phyloP scores from a whole-genome alignment of 2,797 vertebrate genomes.

The Sebastes paucispinis region DNA sequence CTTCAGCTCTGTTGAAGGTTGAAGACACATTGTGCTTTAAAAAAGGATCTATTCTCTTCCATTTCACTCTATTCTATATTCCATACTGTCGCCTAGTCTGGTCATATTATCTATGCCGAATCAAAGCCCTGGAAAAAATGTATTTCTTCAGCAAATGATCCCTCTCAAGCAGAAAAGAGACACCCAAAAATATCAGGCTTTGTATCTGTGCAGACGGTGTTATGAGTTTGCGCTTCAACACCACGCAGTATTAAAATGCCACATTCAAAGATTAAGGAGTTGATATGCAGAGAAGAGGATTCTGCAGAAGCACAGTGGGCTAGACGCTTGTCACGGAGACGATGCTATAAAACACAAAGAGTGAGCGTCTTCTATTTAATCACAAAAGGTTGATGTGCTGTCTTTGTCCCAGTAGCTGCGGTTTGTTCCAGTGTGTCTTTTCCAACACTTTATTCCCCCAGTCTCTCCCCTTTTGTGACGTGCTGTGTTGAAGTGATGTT shows the following conservation, averaged over 20 bases:
- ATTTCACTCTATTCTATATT: conserved; percentile 22
- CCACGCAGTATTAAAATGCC: conserved; percentile 52
- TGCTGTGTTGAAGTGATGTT: conserved; percentile 52
- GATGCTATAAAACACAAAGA: conserved; percentile 36
- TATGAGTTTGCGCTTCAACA: conserved; percentile 50
- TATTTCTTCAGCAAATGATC: conserved; percentile 46
- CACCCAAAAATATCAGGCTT: conserved; percentile 47
- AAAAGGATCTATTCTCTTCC: conserved; percentile 24
- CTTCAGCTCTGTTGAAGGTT: conserved; percentile 41
- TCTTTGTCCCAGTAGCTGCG: conserved; percentile 42
- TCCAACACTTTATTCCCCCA: conserved; percentile 4
- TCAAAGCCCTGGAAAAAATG: conserved; percentile 20
- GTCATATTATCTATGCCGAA: conserved; percentile 17
- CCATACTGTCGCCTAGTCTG: conserved; percentile 12
- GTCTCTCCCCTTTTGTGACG: conserved; percentile 10
- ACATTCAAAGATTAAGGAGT: conserved; percentile 60
- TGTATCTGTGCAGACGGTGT: conserved; percentile 46
- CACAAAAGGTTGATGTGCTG: conserved; percentile 45
- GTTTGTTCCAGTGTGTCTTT: conserved; percentile 46
- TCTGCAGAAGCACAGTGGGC: conserved; percentile 38
- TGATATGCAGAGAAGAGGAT: conserved; percentile 58
- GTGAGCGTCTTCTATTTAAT: conserved; percentile 56
- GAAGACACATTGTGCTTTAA: conserved; percentile 39
- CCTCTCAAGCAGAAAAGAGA: conserved; percentile 38
- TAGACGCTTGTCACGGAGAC: conserved; percentile 37